Percentiles rank a stretch among this genome's conserved stretches.
These are phyloP conservation scores for Aplodontia rufa DNA, from an alignment of 2,113 vertebrate genomes.

Conservation along the genomic window DNA sequence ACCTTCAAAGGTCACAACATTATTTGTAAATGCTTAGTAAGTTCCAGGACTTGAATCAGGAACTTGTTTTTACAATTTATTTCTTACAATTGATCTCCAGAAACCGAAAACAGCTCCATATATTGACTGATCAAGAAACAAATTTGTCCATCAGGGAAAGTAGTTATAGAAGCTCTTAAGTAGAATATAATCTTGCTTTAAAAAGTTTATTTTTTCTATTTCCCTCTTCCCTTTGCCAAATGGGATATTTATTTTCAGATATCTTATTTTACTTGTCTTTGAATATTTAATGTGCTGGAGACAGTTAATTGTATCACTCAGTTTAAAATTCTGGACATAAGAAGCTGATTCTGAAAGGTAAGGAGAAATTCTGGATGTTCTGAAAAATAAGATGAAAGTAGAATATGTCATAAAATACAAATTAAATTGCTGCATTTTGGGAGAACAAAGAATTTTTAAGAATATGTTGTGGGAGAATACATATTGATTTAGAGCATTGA, in stretches of 20 bases:
- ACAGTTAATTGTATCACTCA: background rate
- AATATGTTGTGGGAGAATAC: background rate
- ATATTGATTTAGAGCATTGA: background rate
- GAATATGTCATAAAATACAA: background rate
- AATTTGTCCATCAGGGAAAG: background rate
- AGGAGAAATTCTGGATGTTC: background rate
- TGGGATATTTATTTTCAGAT: background rate
- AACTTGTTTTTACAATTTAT: too few relatives aligned
- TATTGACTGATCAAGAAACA: background rate
- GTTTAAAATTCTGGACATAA: background rate
- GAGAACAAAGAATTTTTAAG: background rate
- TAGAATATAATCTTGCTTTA: background rate
- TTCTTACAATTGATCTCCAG: background rate
- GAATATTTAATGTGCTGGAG: background rate
- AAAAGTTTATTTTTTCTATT: background rate
- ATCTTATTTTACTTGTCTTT: background rate
- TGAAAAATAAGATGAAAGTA: background rate
- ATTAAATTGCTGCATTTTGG: background rate
- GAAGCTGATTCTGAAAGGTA: background rate
- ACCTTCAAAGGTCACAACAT: too few relatives aligned
- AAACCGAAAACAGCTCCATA: background rate
- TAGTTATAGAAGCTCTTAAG: background rate
- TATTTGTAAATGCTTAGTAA: too few relatives aligned
- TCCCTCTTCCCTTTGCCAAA: background rate
- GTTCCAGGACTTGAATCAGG: background rate